Base-by-base conservation (phyloP, 2,888 invertebrate species). In the Eubasilissa splendida region DNA sequence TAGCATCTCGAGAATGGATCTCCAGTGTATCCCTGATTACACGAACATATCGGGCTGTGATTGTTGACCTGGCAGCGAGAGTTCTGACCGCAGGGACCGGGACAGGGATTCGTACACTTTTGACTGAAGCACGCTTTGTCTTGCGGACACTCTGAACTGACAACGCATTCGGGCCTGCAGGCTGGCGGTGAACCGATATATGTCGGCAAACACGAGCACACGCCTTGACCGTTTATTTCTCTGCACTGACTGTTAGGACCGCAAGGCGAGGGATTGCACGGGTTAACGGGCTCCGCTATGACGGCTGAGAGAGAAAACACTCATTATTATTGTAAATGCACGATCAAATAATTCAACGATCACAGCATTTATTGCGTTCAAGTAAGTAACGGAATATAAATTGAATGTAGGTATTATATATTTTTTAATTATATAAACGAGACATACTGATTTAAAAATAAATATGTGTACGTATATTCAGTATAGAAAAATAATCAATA, bases 231-330 rank as follows among this genome's bases (percentile, higher is more conserved):
- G 85, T 95, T 95, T 50, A 92, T 87, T 87, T 93, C 94, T 85
- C 93, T 93, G 86, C 96, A 96, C 85, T 94, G 91, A 84, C 96
- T 95, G 86, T 96, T 96, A 7, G 95, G 93, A 58, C 96, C 96
- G 86, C 96, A 97, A 0, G 96, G 96, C 3, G 94, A 93, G 74
- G 96, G 95, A 83, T 90, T 88, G 86, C 96, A 96, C 3, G 95
- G 95, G 85, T 93, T 86, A 79, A 85, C 83, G 84, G 86, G 77
- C 31, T 77, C 74, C 53, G 73, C 65, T 50, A 78, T 58, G 58
- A 80, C 73, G 31, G 80, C 80, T 76, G 66, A 53, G 75, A 52
- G 11, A 52, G 9, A 58, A 54, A 54, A 31, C 63, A 63, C 31
- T 22, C 53, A 66, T 66, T 22, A 22, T 22, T 22, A 22, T 22